These are phyloP conservation scores for Gasterosteus nipponicus DNA, from an alignment of 2,113 vertebrate genomes.

Conservation along the genomic window DNA sequence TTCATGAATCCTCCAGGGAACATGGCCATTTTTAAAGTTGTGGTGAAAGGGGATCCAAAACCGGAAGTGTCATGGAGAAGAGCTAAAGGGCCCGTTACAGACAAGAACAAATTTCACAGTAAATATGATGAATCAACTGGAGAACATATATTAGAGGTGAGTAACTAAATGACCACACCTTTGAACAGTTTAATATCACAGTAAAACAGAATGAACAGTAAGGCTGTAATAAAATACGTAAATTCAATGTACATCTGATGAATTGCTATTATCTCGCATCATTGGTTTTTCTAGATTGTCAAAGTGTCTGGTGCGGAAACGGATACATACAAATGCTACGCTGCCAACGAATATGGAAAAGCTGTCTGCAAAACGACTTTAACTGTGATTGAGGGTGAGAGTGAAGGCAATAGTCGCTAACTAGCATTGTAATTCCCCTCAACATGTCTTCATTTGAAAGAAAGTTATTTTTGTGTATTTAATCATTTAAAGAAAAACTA, in stretches of 20 bases:
- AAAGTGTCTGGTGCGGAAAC: conserved; percentile 77
- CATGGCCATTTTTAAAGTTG: conserved; percentile 82
- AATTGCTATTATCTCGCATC: background rate
- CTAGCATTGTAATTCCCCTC: background rate
- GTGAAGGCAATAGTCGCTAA: background rate
- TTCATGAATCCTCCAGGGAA: conserved; percentile 76
- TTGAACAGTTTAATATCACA: background rate
- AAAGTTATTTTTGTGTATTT: background rate
- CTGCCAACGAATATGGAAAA: conserved; percentile 85
- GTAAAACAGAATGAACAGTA: background rate
- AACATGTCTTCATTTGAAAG: background rate
- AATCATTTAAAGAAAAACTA: background rate
- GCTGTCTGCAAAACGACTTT: conserved; percentile 82
- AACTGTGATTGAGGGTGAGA: conserved; percentile 85
- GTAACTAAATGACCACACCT: background rate
- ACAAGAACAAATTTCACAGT: conserved; percentile 80
- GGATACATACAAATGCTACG: conserved; percentile 85
- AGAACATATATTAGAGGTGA: conserved; percentile 86
- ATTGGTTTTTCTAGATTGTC: conserved; percentile 78
- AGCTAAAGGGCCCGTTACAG: conserved; percentile 65
- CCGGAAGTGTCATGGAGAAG: conserved; percentile 85
- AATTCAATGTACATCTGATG: background rate
- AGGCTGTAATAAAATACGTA: background rate
- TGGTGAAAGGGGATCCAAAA: conserved; percentile 84
- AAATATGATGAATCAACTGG: conserved; percentile 71